Evolutionary conservation across 2,797 vertebrate species (phyloP).

Genomic region (Pogonophryne albipinna): DNA sequence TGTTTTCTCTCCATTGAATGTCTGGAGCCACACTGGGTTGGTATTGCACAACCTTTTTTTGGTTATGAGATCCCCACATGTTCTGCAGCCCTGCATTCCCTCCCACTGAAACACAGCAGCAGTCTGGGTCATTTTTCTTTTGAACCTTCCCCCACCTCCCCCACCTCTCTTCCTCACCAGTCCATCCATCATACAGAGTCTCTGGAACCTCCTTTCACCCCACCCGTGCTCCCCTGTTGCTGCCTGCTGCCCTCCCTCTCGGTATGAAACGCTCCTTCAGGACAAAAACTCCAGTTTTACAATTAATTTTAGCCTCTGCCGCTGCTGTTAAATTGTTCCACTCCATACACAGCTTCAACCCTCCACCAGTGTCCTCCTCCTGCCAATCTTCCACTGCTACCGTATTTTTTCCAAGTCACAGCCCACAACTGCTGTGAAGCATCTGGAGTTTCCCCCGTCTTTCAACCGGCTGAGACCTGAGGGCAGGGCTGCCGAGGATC

Average conservation of each 20-base stretch:
- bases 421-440: slow-evolving; percentile 79
- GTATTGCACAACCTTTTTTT: slow-evolving; percentile 38
- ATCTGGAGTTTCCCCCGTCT: slow-evolving; percentile 75
- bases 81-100: slow-evolving; percentile 56
- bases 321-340: slow-evolving; percentile 65
- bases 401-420: slow-evolving; percentile 53
- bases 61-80: slow-evolving; percentile 76
- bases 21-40: slow-evolving; percentile 13
- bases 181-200: slow-evolving; percentile 81
- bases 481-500: slow-evolving; percentile 70
- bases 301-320: slow-evolving; percentile 62
- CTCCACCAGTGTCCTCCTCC: slow-evolving; percentile 62
- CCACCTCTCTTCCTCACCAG: slow-evolving; percentile 60
- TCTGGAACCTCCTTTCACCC: slow-evolving; percentile 64
- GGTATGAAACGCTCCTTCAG: slow-evolving; percentile 32
- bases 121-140: slow-evolving; percentile 76
- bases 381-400: slow-evolving; percentile 42
- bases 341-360: slow-evolving; percentile 57
- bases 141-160: slow-evolving; percentile 55
- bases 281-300: slow-evolving; percentile 50
- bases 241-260: slow-evolving; percentile 43
- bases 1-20: not conserved
- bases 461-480: slow-evolving; percentile 73
- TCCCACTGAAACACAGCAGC: slow-evolving; percentile 63
- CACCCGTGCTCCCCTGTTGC: slow-evolving; percentile 41